Percentiles rank a stretch among this genome's conserved stretches.
These are phyloP conservation scores for Gopherus flavomarginatus DNA, from an alignment of 2,113 vertebrate species.

Conservation along the genomic window DNA sequence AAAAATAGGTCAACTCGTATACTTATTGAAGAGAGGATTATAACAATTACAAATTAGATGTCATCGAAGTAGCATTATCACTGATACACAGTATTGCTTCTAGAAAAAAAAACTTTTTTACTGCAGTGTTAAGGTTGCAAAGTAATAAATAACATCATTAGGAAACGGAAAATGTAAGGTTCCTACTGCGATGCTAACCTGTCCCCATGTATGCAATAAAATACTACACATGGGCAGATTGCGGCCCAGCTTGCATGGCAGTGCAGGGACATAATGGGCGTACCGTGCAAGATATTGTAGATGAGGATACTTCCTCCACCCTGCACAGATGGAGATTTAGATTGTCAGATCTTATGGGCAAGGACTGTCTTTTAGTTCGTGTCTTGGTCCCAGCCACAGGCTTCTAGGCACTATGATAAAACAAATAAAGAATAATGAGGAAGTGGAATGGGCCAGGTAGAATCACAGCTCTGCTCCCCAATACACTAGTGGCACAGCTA, in stretches of 20 bases:
- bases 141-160: neutral
- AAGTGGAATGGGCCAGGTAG: neutral
- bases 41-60: fast-evolving
- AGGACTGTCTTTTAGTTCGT: neutral
- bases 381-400: too few relatives aligned
- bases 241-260: neutral
- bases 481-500: too few relatives aligned
- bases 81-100: neutral
- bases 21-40: fast-evolving
- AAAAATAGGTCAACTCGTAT: neutral
- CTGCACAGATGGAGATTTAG: neutral
- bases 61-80: neutral
- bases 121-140: neutral
- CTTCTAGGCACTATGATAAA: too few relatives aligned
- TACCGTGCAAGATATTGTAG: too few relatives aligned
- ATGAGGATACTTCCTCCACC: too few relatives aligned
- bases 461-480: neutral
- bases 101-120: neutral
- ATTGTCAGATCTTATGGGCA: neutral
- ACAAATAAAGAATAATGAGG: neutral
- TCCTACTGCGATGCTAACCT: neutral
- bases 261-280: too few relatives aligned
- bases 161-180: neutral
- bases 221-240: neutral
- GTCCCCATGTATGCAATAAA: neutral